phyloP scores from a whole-genome alignment of 2,888 invertebrate genomes.

The Creontiades dilutus region DNA sequence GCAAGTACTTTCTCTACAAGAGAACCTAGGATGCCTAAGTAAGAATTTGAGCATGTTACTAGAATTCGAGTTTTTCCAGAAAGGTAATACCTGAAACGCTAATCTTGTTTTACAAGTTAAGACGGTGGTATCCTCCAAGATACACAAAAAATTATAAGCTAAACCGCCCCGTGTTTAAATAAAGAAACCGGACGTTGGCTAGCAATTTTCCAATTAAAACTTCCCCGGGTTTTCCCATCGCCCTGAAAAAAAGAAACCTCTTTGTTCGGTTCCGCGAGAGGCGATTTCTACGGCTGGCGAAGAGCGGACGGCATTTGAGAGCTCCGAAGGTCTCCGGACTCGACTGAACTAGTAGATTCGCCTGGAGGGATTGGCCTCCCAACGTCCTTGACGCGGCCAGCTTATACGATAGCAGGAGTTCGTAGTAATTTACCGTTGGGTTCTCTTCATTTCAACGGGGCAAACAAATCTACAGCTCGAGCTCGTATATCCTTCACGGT shows the following conservation, averaged over 20 bases:
- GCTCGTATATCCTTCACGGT: too few relatives aligned
- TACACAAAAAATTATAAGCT: background rate
- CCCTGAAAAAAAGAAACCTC: background rate
- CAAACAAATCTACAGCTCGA: background rate
- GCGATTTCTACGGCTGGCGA: background rate
- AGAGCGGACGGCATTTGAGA: conserved; percentile 5
- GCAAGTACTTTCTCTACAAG: too few relatives aligned
- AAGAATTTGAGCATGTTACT: too few relatives aligned
- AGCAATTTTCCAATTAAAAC: conserved; percentile 39
- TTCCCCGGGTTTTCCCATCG: background rate
- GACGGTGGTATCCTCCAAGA: too few relatives aligned
- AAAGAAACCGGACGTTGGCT: background rate
- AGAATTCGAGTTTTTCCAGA: too few relatives aligned
- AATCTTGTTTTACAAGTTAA: too few relatives aligned
- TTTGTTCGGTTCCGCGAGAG: background rate
- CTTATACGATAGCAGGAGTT: background rate
- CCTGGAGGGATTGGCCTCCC: background rate
- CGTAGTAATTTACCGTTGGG: conserved; percentile 20
- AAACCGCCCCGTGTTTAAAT: background rate
- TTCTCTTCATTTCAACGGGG: background rate
- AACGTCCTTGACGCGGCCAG: background rate
- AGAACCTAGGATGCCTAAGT: too few relatives aligned
- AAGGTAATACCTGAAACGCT: too few relatives aligned
- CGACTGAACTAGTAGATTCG: background rate
- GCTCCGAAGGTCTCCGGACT: background rate